Percentiles rank a stretch among this genome's conserved stretches.
Conservation (phyloP, 2,888 invertebrate species). For the Yponomeuta malinellus region DNA sequence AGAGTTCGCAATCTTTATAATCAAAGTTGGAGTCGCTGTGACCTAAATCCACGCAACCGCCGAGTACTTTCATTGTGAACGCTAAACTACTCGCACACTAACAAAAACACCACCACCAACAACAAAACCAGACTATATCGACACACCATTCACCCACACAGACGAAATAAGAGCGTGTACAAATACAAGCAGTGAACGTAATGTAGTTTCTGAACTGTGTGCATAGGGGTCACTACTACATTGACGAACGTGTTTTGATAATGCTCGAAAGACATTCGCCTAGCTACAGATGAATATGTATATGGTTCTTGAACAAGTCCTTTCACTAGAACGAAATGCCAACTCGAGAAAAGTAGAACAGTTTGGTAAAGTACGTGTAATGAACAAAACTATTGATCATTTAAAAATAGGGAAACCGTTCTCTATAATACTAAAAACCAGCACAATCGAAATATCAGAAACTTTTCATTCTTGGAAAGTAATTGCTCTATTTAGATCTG, state of each 20-base stretch:
- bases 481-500: not conserved
- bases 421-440: no score
- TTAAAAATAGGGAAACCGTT: not conserved
- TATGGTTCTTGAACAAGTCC: slow-evolving; percentile 1
- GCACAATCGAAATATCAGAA: slow-evolving; percentile 21
- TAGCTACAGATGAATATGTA: slow-evolving; percentile 8
- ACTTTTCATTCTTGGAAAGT: not conserved
- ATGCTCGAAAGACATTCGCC: slow-evolving; percentile 32
- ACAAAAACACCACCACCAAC: slow-evolving; percentile 15
- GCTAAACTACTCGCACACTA: slow-evolving; percentile 36
- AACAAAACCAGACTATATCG: slow-evolving; percentile 17
- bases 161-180: slow-evolving; percentile 27
- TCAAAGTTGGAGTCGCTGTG: slow-evolving; percentile 67
- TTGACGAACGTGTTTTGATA: slow-evolving; percentile 4
- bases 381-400: not conserved
- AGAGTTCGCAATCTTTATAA: slow-evolving; percentile 68
- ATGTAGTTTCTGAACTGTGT: slow-evolving; percentile 12
- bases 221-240: slow-evolving; percentile 20
- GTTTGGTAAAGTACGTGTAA: not conserved
- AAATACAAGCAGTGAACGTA: slow-evolving; percentile 28
- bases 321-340: slow-evolving; percentile 13
- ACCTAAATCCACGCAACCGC: slow-evolving; percentile 72
- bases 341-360: slow-evolving; percentile 5
- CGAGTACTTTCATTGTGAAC: slow-evolving; percentile 74
- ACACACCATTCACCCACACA: slow-evolving; percentile 28